Evolutionary conservation across 2,797 vertebrate genomes (phyloP).

Genomic region (Lepus oiostolus): DNA sequence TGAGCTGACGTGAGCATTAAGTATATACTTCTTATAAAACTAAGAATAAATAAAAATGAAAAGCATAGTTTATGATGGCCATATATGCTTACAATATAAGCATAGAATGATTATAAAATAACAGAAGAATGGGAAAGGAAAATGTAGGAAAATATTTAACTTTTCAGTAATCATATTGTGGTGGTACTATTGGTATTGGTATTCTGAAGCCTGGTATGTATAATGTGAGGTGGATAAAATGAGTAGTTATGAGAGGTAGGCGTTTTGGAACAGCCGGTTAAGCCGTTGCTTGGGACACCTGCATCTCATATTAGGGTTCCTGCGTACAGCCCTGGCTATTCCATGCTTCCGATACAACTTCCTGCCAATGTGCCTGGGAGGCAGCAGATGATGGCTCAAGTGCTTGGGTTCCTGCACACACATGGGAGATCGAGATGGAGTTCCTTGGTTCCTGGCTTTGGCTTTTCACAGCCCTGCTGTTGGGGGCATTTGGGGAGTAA

Average conservation of each 20-base stretch:
- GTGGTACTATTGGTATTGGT: not conserved
- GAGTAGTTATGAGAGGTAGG: not conserved
- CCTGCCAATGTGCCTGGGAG: too few species aligned
- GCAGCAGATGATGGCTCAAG: too few species aligned
- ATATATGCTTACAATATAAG: not conserved
- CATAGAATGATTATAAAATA: not conserved
- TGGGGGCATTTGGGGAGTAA: too few species aligned
- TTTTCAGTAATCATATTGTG: not conserved
- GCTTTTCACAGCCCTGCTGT: too few species aligned
- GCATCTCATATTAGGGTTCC: too few species aligned
- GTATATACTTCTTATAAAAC: not conserved
- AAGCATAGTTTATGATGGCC: not conserved
- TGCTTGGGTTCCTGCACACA: too few species aligned
- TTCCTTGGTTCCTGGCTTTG: too few species aligned
- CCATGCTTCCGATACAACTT: too few species aligned
- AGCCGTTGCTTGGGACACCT: too few species aligned
- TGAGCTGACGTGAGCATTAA: not conserved
- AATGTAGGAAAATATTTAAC: not conserved
- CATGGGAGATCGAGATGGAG: too few species aligned
- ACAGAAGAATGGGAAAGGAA: not conserved
- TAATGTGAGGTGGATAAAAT: not conserved
- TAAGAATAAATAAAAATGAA: conserved; percentile 16
- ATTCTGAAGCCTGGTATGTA: not conserved
- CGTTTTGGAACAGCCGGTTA: too few species aligned
- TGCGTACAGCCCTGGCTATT: too few species aligned